phyloP scores from a whole-genome alignment of 2,797 vertebrate genomes.

The Chrysocyon brachyurus region DNA sequence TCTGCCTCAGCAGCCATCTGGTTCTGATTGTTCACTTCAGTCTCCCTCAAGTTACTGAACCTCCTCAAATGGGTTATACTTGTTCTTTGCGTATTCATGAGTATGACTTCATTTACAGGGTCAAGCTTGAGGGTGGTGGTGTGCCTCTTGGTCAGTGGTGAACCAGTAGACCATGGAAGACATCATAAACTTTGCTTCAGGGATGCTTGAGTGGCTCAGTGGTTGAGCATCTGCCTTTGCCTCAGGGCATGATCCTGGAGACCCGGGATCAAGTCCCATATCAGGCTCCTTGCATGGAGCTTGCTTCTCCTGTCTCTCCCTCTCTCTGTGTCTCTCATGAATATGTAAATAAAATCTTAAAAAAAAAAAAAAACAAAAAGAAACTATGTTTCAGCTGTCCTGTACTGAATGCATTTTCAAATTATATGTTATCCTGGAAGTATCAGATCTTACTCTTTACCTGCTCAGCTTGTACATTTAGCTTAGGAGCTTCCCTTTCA shows the following conservation, averaged over 20 bases:
- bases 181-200: constrained; percentile 1
- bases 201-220: too few relatives aligned
- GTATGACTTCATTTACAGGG: background rate
- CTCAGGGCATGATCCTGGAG: too few relatives aligned
- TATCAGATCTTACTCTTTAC: background rate
- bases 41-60: constrained; percentile 4
- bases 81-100: constrained; percentile 35
- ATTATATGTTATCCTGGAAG: background rate
- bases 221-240: too few relatives aligned
- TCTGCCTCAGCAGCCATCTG: background rate
- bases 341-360: too few relatives aligned
- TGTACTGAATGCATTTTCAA: constrained; percentile 14
- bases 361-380: too few relatives aligned
- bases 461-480: background rate
- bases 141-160: background rate
- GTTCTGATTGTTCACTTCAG: constrained; percentile 47
- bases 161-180: background rate
- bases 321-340: too few relatives aligned
- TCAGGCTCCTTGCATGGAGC: too few relatives aligned
- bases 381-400: background rate
- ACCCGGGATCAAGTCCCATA: too few relatives aligned
- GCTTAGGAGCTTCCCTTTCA: background rate
- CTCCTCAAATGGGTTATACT: constrained; percentile 46
- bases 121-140: background rate
- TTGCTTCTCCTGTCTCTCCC: too few relatives aligned